phyloP scores from a whole-genome alignment of 1,140 invertebrate genomes.

The Eufriesea mexicana region DNA sequence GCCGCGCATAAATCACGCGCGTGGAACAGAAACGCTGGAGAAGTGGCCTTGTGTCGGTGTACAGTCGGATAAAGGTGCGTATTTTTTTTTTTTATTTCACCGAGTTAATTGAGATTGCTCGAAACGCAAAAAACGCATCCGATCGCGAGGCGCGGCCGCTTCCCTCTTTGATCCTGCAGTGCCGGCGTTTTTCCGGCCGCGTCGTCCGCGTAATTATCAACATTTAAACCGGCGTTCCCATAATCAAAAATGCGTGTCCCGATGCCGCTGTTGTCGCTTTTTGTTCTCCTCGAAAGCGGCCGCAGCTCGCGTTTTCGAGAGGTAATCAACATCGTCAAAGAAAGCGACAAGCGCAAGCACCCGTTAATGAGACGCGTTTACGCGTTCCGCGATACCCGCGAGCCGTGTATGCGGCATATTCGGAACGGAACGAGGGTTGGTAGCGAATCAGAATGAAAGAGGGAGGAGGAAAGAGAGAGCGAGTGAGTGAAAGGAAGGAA shows the following conservation, averaged over 20 bases:
- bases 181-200: background rate
- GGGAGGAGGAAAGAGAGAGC: no score
- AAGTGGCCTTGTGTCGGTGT: background rate
- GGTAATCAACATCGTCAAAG: constrained; percentile 34
- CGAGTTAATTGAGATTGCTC: constrained; percentile 10
- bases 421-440: constrained; percentile 1
- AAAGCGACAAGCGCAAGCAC: constrained; percentile 6
- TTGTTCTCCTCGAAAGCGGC: background rate
- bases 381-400: background rate
- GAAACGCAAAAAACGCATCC: constrained; percentile 23
- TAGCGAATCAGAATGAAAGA: background rate
- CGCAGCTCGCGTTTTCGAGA: background rate
- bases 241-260: constrained; percentile 36
- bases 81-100: background rate
- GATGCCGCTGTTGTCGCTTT: background rate
- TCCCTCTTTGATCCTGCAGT: constrained; percentile 32
- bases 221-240: constrained; percentile 32
- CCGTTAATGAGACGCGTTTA: constrained; percentile 38
- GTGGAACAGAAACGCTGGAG: background rate
- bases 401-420: constrained; percentile 8
- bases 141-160: background rate
- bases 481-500: background rate
- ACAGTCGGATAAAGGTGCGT: background rate
- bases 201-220: constrained; percentile 30
- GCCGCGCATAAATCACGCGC: background rate